Evolutionary conservation across 2,888 invertebrate species (phyloP).

Genomic region (Pantelozetes paolii): DNA sequence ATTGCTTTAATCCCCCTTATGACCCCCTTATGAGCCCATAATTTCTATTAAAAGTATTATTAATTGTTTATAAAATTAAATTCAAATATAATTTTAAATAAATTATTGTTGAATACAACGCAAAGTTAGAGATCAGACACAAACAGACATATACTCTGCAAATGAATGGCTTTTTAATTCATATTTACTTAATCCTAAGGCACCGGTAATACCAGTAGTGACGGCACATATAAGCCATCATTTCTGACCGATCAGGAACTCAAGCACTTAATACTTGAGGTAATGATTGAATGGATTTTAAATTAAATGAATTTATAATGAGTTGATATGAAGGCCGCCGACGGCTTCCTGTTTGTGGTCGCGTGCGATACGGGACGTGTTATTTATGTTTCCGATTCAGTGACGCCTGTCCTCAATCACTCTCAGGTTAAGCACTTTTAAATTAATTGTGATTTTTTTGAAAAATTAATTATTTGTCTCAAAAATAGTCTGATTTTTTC

Average conservation of each 20-base stretch:
- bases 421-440: constrained; percentile 76
- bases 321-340: constrained; percentile 69
- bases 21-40: no score
- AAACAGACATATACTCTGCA: no score
- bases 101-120: no score
- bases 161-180: no score
- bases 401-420: constrained; percentile 94
- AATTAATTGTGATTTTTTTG: no score
- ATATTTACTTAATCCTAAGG: constrained; percentile 63
- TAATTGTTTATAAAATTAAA: no score
- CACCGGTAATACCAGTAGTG: constrained; percentile 91
- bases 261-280: constrained; percentile 93
- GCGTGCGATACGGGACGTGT: constrained; percentile 95
- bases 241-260: constrained; percentile 98
- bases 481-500: constrained; percentile 84
- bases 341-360: constrained; percentile 94
- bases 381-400: constrained; percentile 97
- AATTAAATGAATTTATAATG: constrained; percentile 15
- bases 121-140: no score
- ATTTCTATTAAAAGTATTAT: no score
- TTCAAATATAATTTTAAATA: no score
- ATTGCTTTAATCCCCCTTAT: no score
- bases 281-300: constrained; percentile 44
- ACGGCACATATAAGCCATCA: constrained; percentile 96
- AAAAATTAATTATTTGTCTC: constrained; percentile 21